Base-by-base conservation (phyloP, 2,797 vertebrate species). In the Kryptolebias ocellatus region DNA sequence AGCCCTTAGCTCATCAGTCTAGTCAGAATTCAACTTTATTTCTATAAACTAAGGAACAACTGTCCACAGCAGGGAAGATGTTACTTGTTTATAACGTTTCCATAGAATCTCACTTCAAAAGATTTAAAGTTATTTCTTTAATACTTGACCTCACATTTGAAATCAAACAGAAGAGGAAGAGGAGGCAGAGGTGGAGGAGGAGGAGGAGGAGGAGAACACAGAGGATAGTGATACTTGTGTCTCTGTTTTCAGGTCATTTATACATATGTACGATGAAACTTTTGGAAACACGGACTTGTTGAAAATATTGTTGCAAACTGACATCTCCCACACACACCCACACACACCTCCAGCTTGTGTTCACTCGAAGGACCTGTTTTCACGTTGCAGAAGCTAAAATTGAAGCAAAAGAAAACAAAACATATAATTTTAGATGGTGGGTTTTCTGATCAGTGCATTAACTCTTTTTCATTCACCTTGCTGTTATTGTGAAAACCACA, bases 271-370 rank as follows among this genome's bases (percentile, higher is more conserved):
- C 67, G 31, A 76, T 83, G 80, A 68, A 86, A 80, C 57, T 60
- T 78, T 70, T 78, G 65, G 39, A 80, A 71, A 54, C 65, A 73
- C 65, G 80, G 67, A 69, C 74, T 65, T 72, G 67, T 58, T 0
- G 5, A 81, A 76, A 78, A 81, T 56, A 53, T 70, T 77, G 66
- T 58, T 85, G 71, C 74, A 76, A 69, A 76, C 88, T 61, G 78
- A 75, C 74, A 77, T 52, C 78, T 79, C 88, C 81, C 45, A 85
- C 87, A 83, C 74, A 87, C 89, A 80, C 85, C 85, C 82, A 90
- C 89, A 83, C 76, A 78, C 77, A 60, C 59, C 86, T 85, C 80
- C 83, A 81, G 85, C 84, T 81, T 52, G 52, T 52, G 79, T 49
- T 72, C 56, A 68, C 64, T 70, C 55, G 57, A 67, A 62, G 55